Evolutionary conservation across 2,797 vertebrate species (phyloP).

Genomic region (Tauraco hartlaubi): DNA sequence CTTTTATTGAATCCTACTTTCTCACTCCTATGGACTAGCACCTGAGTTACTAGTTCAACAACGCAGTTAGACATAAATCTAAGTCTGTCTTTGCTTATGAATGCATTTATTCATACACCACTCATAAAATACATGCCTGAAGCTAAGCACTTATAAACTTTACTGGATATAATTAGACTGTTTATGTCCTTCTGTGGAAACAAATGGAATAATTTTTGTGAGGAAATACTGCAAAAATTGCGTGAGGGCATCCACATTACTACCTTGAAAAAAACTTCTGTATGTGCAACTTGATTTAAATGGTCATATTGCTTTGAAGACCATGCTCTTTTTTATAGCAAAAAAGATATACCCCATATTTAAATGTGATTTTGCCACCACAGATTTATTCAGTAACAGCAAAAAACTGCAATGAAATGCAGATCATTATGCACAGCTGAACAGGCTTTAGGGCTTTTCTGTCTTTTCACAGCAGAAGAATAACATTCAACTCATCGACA

Average conservation of each 20-base stretch:
- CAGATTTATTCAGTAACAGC: neutral
- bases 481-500: neutral
- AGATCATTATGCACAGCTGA: neutral
- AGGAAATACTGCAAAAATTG: neutral
- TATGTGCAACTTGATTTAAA: neutral
- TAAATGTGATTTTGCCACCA: neutral
- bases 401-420: neutral
- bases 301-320: neutral
- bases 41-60: neutral
- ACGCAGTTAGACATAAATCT: neutral
- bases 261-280: neutral
- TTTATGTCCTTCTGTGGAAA: neutral
- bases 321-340: accelerated
- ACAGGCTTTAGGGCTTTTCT: neutral
- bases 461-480: neutral
- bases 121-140: neutral
- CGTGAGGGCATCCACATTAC: neutral
- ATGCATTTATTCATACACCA: neutral
- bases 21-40: neutral
- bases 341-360: accelerated
- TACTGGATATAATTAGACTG: neutral
- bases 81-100: neutral
- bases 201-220: neutral
- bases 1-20: neutral
- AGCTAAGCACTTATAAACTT: neutral